Evolutionary conservation across 2,888 invertebrate species (phyloP).

Genomic region (Drosophila prostipennis): DNA sequence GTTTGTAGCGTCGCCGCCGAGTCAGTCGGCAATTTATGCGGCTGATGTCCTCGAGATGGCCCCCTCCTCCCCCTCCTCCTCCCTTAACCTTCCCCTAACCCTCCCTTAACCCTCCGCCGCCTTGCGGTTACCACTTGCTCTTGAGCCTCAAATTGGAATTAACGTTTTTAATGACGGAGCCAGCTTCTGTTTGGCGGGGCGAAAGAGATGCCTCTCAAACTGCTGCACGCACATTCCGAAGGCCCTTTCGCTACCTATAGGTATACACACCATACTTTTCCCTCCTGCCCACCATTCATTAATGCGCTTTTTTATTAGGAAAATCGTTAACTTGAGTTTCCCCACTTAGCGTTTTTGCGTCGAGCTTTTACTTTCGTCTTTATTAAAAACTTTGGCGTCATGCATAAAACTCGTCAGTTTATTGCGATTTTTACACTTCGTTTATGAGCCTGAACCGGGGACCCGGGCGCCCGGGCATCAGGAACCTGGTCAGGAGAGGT

Average conservation of each 20-base stretch:
- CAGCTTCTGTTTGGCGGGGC: constrained; percentile 22
- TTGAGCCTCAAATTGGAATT: constrained; percentile 78
- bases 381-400: constrained; percentile 59
- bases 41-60: constrained; percentile 20
- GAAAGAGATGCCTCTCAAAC: constrained; percentile 24
- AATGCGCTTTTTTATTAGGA: constrained; percentile 60
- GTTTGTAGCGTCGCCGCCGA: constrained; percentile 21
- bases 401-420: constrained; percentile 64
- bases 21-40: constrained; percentile 66
- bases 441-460: constrained; percentile 42
- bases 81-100: constrained; percentile 14
- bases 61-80: constrained; percentile 5
- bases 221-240: constrained; percentile 40
- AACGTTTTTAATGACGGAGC: constrained; percentile 81
- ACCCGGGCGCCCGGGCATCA: not conserved
- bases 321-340: constrained; percentile 60
- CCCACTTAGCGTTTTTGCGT: constrained; percentile 46
- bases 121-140: constrained; percentile 41
- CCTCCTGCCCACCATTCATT: constrained; percentile 20
- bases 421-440: constrained; percentile 58
- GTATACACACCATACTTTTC: not conserved
- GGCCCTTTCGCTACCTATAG: constrained; percentile 6
- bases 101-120: constrained; percentile 19
- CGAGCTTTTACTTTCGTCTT: constrained; percentile 41
- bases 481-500: constrained; percentile 25